Evolutionary conservation across 2,888 invertebrate genomes (phyloP), one percentile per base, ranked within the genome.

Genomic region (Ommatoiulus sabulosus): DNA sequence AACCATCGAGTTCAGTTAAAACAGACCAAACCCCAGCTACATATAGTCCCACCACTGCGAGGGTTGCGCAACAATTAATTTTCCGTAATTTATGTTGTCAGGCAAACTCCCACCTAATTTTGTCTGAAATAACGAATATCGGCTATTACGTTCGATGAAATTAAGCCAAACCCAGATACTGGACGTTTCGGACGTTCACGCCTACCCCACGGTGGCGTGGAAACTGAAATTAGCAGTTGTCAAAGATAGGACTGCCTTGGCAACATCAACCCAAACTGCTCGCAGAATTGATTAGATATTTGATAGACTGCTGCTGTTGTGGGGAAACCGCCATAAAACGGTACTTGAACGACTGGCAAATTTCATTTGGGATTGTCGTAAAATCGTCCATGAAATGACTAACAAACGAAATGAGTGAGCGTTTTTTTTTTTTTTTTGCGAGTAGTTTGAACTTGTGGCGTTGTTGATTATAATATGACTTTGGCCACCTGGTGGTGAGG

Each of bases 311-410:
- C 52, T 52, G 52, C 52, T 52, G 52, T 52, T 52, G 52, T 52
- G 52, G 52, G 52, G 52, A 52, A 52, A 52, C 52, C 52, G 52
- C 52, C 52, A 52, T 52, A 52, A 52, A 52, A 52, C 52, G 52
- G 52, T 12, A 52, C 52, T 52, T 52, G 52, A 52, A 52, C 52
- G 52, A 15, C 52, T 2, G 52, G 15, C 12, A 52, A 52, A 52
- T 52, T 52, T 52, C 8, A 52, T 52, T 52, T 52, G 52, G 12
- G 52, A 52, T 52, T 52, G 52, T 52, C 52, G 15, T 52, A 52
- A 52, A 52, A 52, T 52, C 8, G 12, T 52, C 52, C 52, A 52
- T 8, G 52, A 52, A 52, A 52, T 52, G 52, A 12, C 52, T 52
- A 52, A 52, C 52, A 52, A 46, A 46, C 46, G 46, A 46, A 46